Base-by-base conservation (phyloP, 2,797 vertebrate genomes). In the Syndactyla subalaris region DNA sequence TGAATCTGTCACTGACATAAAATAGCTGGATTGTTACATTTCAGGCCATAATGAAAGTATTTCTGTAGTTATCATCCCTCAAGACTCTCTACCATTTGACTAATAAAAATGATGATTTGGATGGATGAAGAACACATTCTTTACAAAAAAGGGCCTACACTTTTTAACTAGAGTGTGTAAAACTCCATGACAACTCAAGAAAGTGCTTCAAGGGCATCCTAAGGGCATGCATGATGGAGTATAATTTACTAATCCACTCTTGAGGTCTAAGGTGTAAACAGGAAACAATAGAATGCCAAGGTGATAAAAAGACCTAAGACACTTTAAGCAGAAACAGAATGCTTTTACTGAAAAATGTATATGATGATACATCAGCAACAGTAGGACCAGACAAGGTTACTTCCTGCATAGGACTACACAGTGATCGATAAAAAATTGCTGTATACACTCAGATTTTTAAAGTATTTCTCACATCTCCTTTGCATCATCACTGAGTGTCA, bases 391-490 rank as follows among this genome's bases (percentile, higher is more conserved):
- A 30, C 3, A 17, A 57, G 10, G 3, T 38, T 12, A 34, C 23
- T 45, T 85, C 6, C 39, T 80, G 20, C 1, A 2, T 14, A 43
- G 7, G 8, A 63, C 14, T 65, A 34, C 1, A 2, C 0, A 41
- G 7, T 8, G 3, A 83, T 88, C 77, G 7, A 66, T 55, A 36
- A 7, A 61, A 59, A 59, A 43, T 6, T 74, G 14, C 16, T 51
- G n/a, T 46, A 88, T 34, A 19, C 21, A 51, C 7, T n/a, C 27
- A 41, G 38, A 58, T 10, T 80, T 85, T 52, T 73, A 21, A 6
- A 46, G 20, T 17, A 8, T 5, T 76, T 83, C 34, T 46, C 51
- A 62, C 4, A 7, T 4, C 43, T 74, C 30, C 17, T 79, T 86
- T 51, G 5, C 24, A 49, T 71, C 9, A 58, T 63, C 38, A 39